Base-by-base conservation (phyloP, 2,797 vertebrate species). In the Gadopsis marmoratus region DNA sequence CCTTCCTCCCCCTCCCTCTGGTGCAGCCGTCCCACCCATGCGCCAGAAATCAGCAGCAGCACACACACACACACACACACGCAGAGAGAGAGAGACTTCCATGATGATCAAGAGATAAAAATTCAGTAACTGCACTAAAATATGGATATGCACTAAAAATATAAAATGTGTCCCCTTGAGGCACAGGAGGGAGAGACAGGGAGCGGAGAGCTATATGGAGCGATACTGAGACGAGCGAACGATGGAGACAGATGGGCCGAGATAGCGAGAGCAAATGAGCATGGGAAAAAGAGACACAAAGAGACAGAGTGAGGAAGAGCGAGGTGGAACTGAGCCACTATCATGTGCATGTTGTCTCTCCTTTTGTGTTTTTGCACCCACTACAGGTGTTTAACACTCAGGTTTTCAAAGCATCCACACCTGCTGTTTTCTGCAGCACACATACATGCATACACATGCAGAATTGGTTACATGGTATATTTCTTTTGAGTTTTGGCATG, bases 61-160 rank as follows among this genome's bases (percentile, higher is more conserved):
- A 59, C 47, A 78, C 37, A 41, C 21, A 7, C 31, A 41, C 50
- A 33, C 41, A 56, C 65, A 64, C 26, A 26, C 26, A 26, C 26
- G 26, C 26, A 87, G 78, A 78, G 45, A 76, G 29, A 81, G 29
- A 79, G 45, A 84, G 81, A 74, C 75, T 88, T 89, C 79, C 79
- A 65, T 61, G 79, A 89, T 89, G 89, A 93, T 93, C 85, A 88
- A 91, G 87, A 91, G 86, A 86, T 81, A 84, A 83, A 90, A 88
- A 91, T 84, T 84, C 89, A 83, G 83, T 77, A 85, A 90, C 83
- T 63, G 87, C 85, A 85, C 87, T 91, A 87, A 92, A 93, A 93
- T 90, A 88, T 92, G 79, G 81, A 92, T 88, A 86, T 84, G 83
- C 69, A 87, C 88, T 91, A 88, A 90, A 92, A 92, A 87, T 91